phyloP scores from a whole-genome alignment of 1,140 invertebrate species.

The Trachelipus rathkii region DNA sequence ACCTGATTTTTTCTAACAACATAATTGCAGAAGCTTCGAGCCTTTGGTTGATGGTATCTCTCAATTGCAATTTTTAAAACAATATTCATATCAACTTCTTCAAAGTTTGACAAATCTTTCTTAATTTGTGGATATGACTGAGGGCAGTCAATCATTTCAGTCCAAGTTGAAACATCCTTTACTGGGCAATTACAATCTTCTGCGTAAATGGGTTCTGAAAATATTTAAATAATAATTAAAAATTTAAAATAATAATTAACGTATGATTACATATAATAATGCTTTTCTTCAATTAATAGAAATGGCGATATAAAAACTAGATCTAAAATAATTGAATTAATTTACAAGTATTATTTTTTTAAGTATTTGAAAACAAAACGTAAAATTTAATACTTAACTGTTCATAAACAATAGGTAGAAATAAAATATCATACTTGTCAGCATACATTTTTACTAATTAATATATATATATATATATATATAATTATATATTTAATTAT shows the following conservation, averaged over 20 bases:
- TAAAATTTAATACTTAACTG: conserved; percentile 26
- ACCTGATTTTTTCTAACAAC: conserved; percentile 76
- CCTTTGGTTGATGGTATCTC: conserved; percentile 66
- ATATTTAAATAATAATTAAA: conserved; percentile 38
- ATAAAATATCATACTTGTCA: too few species aligned
- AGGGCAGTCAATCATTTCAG: conserved; percentile 65
- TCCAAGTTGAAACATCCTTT: conserved; percentile 61
- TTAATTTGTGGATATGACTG: conserved; percentile 65
- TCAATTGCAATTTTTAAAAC: conserved; percentile 62
- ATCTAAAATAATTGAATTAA: conserved; percentile 23
- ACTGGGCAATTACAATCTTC: conserved; percentile 82
- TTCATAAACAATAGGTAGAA: neutral
- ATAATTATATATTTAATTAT: too few species aligned
- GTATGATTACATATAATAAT: too few species aligned
- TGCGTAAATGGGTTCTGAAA: conserved; percentile 65
- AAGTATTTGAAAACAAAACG: conserved; percentile 27
- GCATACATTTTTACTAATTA: too few species aligned
- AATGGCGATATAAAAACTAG: conserved; percentile 24
- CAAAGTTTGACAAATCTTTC: conserved; percentile 67
- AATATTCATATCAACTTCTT: conserved; percentile 65
- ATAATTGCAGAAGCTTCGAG: conserved; percentile 86
- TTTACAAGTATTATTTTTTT: conserved; percentile 30
- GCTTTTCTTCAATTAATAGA: conserved; percentile 4
- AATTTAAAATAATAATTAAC: neutral
- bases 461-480: too few species aligned